Base-by-base conservation (phyloP, 1,140 invertebrate genomes). In the Drosophila jambulina region DNA sequence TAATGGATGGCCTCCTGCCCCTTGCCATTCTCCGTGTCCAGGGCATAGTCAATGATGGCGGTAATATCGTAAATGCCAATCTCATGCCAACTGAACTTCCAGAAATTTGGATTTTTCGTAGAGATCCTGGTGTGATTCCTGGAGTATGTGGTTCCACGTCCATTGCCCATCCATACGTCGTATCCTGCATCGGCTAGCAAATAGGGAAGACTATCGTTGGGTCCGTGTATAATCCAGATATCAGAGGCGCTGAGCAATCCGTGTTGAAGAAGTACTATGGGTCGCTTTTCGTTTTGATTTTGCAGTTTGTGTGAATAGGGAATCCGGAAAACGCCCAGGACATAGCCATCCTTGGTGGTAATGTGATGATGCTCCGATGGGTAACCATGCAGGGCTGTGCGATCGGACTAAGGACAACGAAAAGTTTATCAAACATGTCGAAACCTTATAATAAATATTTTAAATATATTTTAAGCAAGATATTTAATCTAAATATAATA, bases 201-300 rank as follows among this genome's bases (percentile, higher is more conserved):
- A 70, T 93, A 95, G 8, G 93, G 74, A 62, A 92, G 57, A 5
- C 93, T 93, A 82, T 95, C 95, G 13, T 94, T 80, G 12, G 95
- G 95, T 29, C 95, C 95, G 59, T 95, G 93, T 2, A 96, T 88
- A 4, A 97, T 93, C 95, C 95, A 98, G 84, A 96, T 95, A 2
- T 95, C 94, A 2, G 96, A 96, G 78, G 95, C 96, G 10, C 95
- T 95, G 0, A 96, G 88, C 8, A 97, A 86, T 0, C 97, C 97
- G 85, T 97, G 97, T 23, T 87, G 82, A 78, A 97, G 96, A 0
- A 97, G 79, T 0, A 96, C 93, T 17, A 96, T 95, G 15, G 94
- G 86, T 6, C 86, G 93, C 5, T 54, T 23, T 15, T 54, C n/a
- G 27, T 79, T 68, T 40, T 80, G 67, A 27, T 82, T 80, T 17